Evolutionary conservation across 2,888 invertebrate species (phyloP), one percentile per base, ranked within the genome.

Genomic region (Phaonia tiefii): DNA sequence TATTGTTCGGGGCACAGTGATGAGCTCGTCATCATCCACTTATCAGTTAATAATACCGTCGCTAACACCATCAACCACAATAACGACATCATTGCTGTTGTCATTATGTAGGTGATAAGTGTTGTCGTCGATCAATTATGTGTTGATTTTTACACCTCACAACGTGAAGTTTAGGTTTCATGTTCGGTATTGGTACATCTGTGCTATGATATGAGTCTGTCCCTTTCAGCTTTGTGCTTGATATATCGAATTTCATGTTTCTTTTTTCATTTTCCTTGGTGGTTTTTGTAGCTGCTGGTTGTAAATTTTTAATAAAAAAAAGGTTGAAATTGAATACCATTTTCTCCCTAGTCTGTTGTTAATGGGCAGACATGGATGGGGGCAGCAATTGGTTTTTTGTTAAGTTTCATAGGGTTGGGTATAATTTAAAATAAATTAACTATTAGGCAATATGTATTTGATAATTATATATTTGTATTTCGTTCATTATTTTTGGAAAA

Each of bases 131-230:
- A 31, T 8, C 31, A 31, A 31, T 31, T 44, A 22, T 72, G 31
- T 72, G 25, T 25, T 46, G 56, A 42, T 72, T 60, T 46, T 72
- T 60, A 25, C 58, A 58, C 72, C 20, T 60, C 46, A 15, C 26
- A 26, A 13, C 25, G 39, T n/a, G 25, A 39, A 42, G 20, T 42
- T 44, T 37, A n/a, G 13, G 15, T 25, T 26, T 51, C 37, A 26
- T 1, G 22, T 8, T 25, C 51, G n/a, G n/a, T n/a, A n/a, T n/a
- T n/a, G n/a, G n/a, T 17, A 1, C 31, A 20, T 25, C n/a, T 42
- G 20, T 39, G 25, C 51, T 22, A 1, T 51, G 17, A 15, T n/a
- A n/a, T 44, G 22, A 37, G n/a, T 15, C 37, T 37, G 15, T 15
- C 60, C 31, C 15, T 31, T 31, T 20, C n/a, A n/a, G n/a, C n/a